Evolutionary conservation across 2,113 vertebrate species (phyloP).

Genomic region (Rhinolophus sinicus): DNA sequence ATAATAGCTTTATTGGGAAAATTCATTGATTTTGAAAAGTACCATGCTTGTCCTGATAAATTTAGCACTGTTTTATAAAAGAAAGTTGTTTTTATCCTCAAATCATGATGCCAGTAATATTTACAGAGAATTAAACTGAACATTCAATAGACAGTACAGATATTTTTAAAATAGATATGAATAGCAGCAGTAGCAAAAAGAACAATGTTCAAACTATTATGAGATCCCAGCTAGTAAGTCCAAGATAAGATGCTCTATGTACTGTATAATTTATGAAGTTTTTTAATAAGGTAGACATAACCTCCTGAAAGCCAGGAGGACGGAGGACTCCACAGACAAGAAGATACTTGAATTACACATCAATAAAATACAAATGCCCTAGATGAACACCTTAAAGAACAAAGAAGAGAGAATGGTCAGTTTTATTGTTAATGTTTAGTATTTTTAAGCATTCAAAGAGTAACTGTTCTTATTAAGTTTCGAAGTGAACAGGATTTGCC

Average conservation of each 20-base stretch:
- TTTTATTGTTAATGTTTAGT: slow-evolving; percentile 2
- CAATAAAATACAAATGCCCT: not conserved
- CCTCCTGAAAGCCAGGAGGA: slow-evolving; percentile 2
- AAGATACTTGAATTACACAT: not conserved
- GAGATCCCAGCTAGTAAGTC: not conserved
- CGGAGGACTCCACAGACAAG: not conserved
- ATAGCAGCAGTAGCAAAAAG: not conserved
- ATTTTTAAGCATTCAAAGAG: slow-evolving; percentile 34
- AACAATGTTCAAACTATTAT: not conserved
- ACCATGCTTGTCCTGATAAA: not conserved
- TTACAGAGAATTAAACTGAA: slow-evolving; percentile 16
- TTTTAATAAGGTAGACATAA: not conserved
- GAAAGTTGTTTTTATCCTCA: not conserved
- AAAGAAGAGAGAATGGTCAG: not conserved
- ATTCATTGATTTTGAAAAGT: slow-evolving; percentile 18
- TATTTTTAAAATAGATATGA: slow-evolving; percentile 43
- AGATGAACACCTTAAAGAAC: not conserved
- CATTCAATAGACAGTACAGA: not conserved
- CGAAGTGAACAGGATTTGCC: slow-evolving; percentile 21
- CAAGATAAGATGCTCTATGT: not conserved
- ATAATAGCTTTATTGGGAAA: not conserved
- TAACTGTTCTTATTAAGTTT: not conserved
- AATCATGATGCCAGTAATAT: not conserved
- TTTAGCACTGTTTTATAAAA: not conserved
- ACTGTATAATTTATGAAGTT: not conserved